Conservation (phyloP, 2,888 invertebrate genomes). For the Stenchaetothrips biformis region DNA sequence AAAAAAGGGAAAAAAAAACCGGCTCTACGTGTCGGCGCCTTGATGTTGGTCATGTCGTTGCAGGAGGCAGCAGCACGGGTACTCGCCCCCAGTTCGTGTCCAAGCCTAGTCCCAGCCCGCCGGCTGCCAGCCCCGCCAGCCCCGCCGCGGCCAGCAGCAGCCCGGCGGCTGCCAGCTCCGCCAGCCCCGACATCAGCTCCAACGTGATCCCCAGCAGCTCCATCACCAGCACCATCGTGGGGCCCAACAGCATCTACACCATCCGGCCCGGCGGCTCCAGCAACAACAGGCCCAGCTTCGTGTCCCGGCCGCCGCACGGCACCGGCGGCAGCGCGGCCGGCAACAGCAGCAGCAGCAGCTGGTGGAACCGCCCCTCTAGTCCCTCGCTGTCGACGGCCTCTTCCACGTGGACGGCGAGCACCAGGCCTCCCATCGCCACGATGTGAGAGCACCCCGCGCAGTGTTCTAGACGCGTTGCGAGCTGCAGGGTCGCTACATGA, state of each 20-base stretch:
- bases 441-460: constrained; percentile 39
- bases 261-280: constrained; percentile 38
- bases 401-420: constrained; percentile 18
- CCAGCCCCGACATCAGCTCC: constrained; percentile 37
- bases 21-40: too few species aligned
- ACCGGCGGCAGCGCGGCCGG: constrained; percentile 39
- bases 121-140: constrained; percentile 39
- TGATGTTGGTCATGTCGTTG: not conserved
- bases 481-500: too few species aligned
- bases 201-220: constrained; percentile 47
- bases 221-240: constrained; percentile 43
- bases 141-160: constrained; percentile 34
- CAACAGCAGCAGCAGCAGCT: constrained; percentile 37
- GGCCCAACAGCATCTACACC: constrained; percentile 46
- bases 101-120: constrained; percentile 32
- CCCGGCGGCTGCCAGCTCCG: constrained; percentile 37
- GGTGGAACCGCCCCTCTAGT: constrained; percentile 19
- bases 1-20: too few species aligned
- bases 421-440: constrained; percentile 35
- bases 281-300: constrained; percentile 37
- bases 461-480: not conserved
- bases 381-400: constrained; percentile 11
- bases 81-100: constrained; percentile 28
- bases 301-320: constrained; percentile 38
- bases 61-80: not conserved